These are phyloP conservation scores for Lepidocolaptes lacrymiger DNA, from an alignment of 2,797 vertebrate species.

Conservation along the genomic window DNA sequence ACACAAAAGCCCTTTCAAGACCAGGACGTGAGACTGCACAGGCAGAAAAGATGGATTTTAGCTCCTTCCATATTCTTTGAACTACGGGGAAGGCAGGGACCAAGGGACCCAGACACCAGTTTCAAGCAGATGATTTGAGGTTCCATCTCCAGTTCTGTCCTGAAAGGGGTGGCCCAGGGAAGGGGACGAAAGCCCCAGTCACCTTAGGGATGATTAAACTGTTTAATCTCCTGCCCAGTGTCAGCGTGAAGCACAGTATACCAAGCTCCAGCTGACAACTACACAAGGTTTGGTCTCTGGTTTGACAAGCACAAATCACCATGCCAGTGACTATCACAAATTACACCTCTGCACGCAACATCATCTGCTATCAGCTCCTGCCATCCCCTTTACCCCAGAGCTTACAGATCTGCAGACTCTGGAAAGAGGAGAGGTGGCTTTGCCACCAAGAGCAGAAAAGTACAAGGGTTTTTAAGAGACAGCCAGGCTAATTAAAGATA, in stretches of 20 bases:
- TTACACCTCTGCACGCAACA: neutral
- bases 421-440: neutral
- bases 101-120: neutral
- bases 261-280: neutral
- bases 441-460: neutral
- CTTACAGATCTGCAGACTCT: neutral
- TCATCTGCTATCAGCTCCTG: neutral
- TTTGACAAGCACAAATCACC: neutral
- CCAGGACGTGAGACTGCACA: neutral
- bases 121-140: neutral
- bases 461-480: neutral
- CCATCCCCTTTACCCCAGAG: accelerated
- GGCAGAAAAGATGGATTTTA: neutral
- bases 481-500: neutral
- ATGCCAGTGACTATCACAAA: neutral
- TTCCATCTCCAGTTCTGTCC: neutral
- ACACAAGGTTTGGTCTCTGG: neutral
- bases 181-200: neutral
- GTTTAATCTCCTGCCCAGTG: neutral
- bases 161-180: neutral
- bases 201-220: neutral
- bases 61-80: neutral
- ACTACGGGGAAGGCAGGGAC: neutral
- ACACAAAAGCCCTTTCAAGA: neutral
- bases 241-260: neutral